Base-by-base conservation (phyloP, 1,140 invertebrate genomes). In the Papilio helenus region DNA sequence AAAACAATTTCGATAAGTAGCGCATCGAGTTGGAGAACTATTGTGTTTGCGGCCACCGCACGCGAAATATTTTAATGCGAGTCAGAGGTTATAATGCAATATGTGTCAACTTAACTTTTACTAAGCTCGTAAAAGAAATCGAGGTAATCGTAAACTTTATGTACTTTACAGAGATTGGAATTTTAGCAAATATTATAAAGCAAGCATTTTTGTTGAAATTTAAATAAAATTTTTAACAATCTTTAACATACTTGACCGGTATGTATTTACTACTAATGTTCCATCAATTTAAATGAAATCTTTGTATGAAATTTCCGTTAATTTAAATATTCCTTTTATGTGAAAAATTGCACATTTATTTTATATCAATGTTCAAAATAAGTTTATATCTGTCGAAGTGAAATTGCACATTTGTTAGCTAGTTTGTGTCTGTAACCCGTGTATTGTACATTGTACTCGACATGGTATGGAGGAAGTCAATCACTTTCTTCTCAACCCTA, bases 1-100 rank as follows among this genome's bases (percentile, higher is more conserved):
- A 82, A 82, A 84, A 82, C 79, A 81, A 74, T 74, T 74, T 74
- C 72, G 42, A 74, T 51, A 74, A 49, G 42, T 44, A 49, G 72
- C 23, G 23, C 61, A 44, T 51, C 44, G 72, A 49, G 72, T 51
- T 72, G 18, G 71, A 12, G 10, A 72, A 72, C 68, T 71, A 72
- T 72, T 72, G 16, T 71, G 34, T 42, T 44, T 20, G 23, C 18
- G 18, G 39, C 34, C n/a, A 10, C 18, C 29, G 29, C 39, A 72
- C 16, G 68, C 34, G 12, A 71, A 71, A 71, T 39, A 18, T 71
- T 68, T 68, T 68, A 26, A 44, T 23, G 42, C 7, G 14, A 46
- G 20, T 42, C 44, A 44, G 51, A 74, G 42, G 72, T 49, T 20
- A 49, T n/a, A 74, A 26, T 26, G 26, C 3, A 7, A 29, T 16